These are phyloP conservation scores for Sinodicranocentrus sp. DNA, from an alignment of 2,888 invertebrate species.

Conservation along the genomic window DNA sequence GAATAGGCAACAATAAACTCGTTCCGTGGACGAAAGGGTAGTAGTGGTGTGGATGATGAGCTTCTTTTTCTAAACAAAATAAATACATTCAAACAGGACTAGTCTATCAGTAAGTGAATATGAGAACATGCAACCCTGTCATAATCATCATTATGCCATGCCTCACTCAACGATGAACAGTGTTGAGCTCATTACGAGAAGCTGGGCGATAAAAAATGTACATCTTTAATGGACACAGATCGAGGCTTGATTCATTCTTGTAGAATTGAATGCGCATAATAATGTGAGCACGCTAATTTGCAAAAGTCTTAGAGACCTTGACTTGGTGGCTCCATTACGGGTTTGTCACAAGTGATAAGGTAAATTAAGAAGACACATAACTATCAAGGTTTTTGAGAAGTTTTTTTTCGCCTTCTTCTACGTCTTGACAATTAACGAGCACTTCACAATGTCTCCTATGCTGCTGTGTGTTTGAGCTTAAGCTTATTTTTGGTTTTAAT, in stretches of 20 bases:
- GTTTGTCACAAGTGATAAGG: slow-evolving; percentile 43
- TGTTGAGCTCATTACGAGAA: slow-evolving; percentile 42
- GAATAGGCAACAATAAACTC: no score
- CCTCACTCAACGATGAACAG: neutral
- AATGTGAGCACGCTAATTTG: slow-evolving; percentile 27
- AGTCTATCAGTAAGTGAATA: neutral
- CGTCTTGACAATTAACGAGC: no score
- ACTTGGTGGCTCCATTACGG: slow-evolving; percentile 52
- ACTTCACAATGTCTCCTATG: no score
- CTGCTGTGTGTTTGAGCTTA: no score
- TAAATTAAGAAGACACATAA: slow-evolving; percentile 44
- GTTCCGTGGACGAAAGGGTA: no score
- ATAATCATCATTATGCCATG: neutral
- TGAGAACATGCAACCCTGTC: neutral
- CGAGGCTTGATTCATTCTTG: neutral
- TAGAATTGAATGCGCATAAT: slow-evolving; percentile 2
- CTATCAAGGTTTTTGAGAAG: no score
- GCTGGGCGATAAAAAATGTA: neutral
- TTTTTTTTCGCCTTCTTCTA: no score
- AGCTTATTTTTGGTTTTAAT: no score
- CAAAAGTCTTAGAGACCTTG: slow-evolving; percentile 50
- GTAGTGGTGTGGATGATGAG: no score
- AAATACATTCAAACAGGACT: no score
- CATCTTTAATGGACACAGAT: neutral
- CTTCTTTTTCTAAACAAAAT: no score